Percentiles rank a stretch among this genome's conserved stretches.
These are phyloP conservation scores for Drosophila obscura DNA, from an alignment of 1,140 invertebrate genomes.

Conservation along the genomic window DNA sequence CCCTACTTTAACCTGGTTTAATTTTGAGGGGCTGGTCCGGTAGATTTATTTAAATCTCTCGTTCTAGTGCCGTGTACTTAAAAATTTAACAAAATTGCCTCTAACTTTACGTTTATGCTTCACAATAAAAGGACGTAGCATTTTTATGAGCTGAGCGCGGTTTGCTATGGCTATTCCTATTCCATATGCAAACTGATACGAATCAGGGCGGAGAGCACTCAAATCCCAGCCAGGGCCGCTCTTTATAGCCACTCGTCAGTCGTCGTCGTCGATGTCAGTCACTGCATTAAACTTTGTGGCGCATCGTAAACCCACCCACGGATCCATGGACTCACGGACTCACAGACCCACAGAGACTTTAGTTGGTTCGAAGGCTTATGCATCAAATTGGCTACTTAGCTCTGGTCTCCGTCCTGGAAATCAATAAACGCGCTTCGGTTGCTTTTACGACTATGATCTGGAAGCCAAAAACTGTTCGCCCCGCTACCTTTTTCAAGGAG, in stretches of 20 bases:
- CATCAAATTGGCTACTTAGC: constrained; percentile 58
- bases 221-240: constrained; percentile 48
- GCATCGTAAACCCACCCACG: constrained; percentile 53
- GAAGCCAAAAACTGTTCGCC: constrained; percentile 34
- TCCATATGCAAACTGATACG: constrained; percentile 54
- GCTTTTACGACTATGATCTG: constrained; percentile 50
- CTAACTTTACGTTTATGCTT: constrained; percentile 65
- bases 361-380: constrained; percentile 25
- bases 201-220: constrained; percentile 1
- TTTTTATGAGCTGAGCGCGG: constrained; percentile 50
- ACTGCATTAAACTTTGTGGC: constrained; percentile 66
- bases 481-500: constrained; percentile 28
- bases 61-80: constrained; percentile 20
- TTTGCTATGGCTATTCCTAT: constrained; percentile 40
- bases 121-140: constrained; percentile 60
- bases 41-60: constrained; percentile 14
- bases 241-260: constrained; percentile 16
- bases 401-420: constrained; percentile 27
- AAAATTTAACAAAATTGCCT: constrained; percentile 65
- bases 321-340: constrained; percentile 8
- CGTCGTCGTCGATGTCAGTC: constrained; percentile 32
- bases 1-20: too few relatives aligned
- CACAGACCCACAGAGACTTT: not conserved
- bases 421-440: constrained; percentile 66
- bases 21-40: too few relatives aligned